Base-by-base conservation (phyloP, 2,113 vertebrate genomes). In the Lepisosteus osseus region DNA sequence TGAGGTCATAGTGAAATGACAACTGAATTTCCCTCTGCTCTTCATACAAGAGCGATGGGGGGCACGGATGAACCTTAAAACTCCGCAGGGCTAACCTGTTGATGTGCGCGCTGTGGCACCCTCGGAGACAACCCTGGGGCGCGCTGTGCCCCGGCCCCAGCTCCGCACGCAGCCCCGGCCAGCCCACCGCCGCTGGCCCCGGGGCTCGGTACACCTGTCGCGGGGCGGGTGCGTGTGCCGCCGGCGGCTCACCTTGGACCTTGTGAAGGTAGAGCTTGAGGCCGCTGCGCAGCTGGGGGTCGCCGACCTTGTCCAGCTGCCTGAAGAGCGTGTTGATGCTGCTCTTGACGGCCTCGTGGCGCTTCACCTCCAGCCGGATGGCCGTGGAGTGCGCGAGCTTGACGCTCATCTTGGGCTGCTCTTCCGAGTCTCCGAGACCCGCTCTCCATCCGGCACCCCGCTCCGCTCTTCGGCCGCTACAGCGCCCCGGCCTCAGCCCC, bases 331-430 rank as follows among this genome's bases (percentile, higher is more conserved):
- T 85, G 72, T 73, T 86, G 66, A 94, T 67, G 5, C 86, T 88
- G 4, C 66, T 85, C 77, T 93, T 89, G 17, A 92, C 80, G 8
- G 82, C 82, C 0, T 90, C 90, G 13, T 93, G 81, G 70, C 92
- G 84, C 80, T 84, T 90, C 57, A 94, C 86, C 83, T 95, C 94
- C 0, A 88, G 84, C 55, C 87, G 87, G 72, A 95, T 91, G 64
- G 90, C 92, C 67, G 76, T 78, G n/a, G 92, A 92, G 70, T 73
- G 82, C n/a, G 71, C 77, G 40, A 84, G 89, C 80, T 93, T 92
- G 44, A 70, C 75, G 76, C 72, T 88, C 92, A 94, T 95, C 83
- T 80, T 92, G 79, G 77, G 61, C 62, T 71, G 72, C 72, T 54
- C 62, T 78, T 77, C 79, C 69, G 76, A n/a, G 42, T 77, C 54